Conservation (phyloP, 2,113 vertebrate genomes). For the Parus major region DNA sequence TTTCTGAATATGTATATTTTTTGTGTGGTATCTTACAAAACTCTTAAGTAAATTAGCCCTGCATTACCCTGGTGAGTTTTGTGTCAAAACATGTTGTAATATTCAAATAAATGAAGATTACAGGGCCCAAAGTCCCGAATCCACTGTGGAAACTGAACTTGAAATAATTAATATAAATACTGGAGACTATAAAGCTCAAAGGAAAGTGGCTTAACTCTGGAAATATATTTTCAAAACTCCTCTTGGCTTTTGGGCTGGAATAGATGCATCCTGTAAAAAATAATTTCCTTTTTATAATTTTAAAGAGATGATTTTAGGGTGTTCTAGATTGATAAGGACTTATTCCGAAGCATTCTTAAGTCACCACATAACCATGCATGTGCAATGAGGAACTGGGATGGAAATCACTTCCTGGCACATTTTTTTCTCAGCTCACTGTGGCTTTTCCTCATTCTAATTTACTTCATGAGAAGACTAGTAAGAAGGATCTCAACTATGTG, state of each 20-base stretch:
- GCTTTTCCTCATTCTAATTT: background rate
- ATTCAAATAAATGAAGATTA: background rate
- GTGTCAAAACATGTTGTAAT: background rate
- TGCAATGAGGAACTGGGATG: background rate
- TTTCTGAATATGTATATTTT: background rate
- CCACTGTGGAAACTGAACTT: background rate
- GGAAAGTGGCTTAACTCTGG: background rate
- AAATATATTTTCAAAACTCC: background rate
- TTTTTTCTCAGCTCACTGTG: background rate
- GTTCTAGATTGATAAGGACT: background rate
- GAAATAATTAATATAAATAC: slow-evolving; percentile 8
- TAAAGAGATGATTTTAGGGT: background rate
- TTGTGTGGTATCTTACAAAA: background rate
- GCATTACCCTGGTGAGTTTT: background rate
- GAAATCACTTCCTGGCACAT: fast-evolving
- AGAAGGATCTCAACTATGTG: background rate
- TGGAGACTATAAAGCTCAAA: background rate
- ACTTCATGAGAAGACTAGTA: background rate
- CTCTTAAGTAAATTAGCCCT: background rate
- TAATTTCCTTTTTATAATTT: background rate
- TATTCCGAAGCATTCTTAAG: background rate
- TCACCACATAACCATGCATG: background rate
- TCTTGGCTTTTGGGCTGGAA: background rate
- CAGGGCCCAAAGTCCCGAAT: background rate
- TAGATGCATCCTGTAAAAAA: background rate